Base-by-base conservation (phyloP, 2,113 vertebrate species). In the Coregonus clupeaformis region DNA sequence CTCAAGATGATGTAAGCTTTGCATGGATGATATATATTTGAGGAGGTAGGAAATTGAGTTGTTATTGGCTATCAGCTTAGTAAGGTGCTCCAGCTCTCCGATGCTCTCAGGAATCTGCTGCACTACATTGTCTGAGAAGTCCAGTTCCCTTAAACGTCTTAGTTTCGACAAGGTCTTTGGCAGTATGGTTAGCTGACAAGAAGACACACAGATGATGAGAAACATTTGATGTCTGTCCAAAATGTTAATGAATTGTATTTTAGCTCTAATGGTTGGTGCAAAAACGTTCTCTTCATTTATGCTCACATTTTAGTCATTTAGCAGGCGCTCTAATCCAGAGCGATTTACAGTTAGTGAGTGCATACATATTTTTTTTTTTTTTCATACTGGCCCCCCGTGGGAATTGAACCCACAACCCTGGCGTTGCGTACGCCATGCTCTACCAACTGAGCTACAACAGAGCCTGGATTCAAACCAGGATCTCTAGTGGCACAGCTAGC, bases 91-190 rank as follows among this genome's bases (percentile, higher is more conserved):
- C 9, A 71, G 29, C 29, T 59, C 70, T 20, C 55, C 20, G 20
- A 72, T n/a, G 32, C 20, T 32, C 6, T 72, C n/a, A 36, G 70
- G 70, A 14, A 72, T 62, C 32, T 69, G 5, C 20, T 59, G 12
- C 12, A 68, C 42, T 57, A 60, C 29, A 1, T 72, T 72, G 27
- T 72, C 70, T 62, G 30, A 72, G 52, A 72, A 71, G 30, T 72
- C 70, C 49, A 72, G 27, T 29, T 72, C 70, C 29, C 20, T 72
- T 16, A 72, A 59, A 57, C 13, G 6, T 30, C 77, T 77, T 68
- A 91, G 73, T 42, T 80, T 88, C 74, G 90, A 77, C 73, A 92
- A 75, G 1, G 60, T 63, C 22, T 63, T 63, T 13, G 60, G 60
- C 60, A 63, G 4, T 13, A 9, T 63, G 5, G 60, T 63, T 25